phyloP scores from a whole-genome alignment of 2,113 vertebrate species.

The Notothenia rossii region DNA sequence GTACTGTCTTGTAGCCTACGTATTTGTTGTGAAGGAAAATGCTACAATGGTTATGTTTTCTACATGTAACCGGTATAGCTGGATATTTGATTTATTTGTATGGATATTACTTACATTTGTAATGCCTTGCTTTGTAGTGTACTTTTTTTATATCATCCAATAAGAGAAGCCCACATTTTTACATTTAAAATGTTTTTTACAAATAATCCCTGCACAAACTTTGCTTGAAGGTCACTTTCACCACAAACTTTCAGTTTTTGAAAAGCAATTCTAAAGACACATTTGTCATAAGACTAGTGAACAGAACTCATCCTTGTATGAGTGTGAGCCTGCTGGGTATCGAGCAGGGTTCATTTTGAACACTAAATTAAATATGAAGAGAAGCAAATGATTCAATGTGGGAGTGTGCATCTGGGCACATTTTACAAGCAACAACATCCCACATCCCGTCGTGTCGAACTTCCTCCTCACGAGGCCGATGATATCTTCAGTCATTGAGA shows the following conservation, averaged over 20 bases:
- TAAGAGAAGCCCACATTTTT: too few species aligned
- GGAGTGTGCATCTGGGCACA: not conserved
- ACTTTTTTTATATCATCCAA: too few species aligned
- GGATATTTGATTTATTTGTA: not conserved
- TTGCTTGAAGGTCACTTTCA: not conserved
- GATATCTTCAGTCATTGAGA: conserved; percentile 44
- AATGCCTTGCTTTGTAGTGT: not conserved
- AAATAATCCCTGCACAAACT: not conserved
- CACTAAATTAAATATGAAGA: not conserved
- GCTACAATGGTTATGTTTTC: not conserved
- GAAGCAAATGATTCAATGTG: conserved; percentile 11
- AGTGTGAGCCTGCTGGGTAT: not conserved
- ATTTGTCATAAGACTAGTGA: not conserved
- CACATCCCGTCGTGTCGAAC: conserved; percentile 28
- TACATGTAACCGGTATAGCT: not conserved
- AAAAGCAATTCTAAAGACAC: not conserved
- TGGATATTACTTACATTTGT: not conserved
- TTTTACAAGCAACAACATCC: not conserved
- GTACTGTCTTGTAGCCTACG: not conserved
- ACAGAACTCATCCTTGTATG: not conserved
- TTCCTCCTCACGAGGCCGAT: conserved; percentile 34
- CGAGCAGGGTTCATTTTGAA: conserved; percentile 35
- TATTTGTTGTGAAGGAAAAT: not conserved
- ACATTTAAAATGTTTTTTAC: too few species aligned
- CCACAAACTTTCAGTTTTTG: not conserved